phyloP scores from a whole-genome alignment of 1,140 invertebrate genomes.

The Nymphalis io region DNA sequence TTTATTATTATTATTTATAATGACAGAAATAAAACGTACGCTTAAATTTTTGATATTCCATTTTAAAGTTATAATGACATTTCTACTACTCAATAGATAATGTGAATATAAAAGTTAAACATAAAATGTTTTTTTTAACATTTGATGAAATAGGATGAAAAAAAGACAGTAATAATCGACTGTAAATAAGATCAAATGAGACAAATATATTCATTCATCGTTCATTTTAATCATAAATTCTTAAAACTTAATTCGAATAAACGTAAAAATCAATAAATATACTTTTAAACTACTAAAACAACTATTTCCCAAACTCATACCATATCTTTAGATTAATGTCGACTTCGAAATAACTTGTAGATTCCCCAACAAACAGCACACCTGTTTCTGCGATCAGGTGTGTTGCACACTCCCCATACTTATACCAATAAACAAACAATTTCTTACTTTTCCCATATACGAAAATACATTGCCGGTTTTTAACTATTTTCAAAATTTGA shows the following conservation, averaged over 20 bases:
- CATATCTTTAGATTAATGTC: slow-evolving; percentile 18
- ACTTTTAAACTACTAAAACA: not conserved
- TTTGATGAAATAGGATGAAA: too few relatives aligned
- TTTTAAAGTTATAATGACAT: too few relatives aligned
- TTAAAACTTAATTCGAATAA: not conserved
- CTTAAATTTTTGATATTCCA: too few relatives aligned
- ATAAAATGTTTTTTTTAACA: too few relatives aligned
- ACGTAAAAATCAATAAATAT: not conserved
- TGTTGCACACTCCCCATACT: slow-evolving; percentile 39
- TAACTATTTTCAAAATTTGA: not conserved
- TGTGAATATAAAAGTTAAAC: too few relatives aligned
- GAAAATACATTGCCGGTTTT: slow-evolving; percentile 23
- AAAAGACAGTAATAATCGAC: too few relatives aligned
- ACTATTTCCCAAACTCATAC: slow-evolving; percentile 4
- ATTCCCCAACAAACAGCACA: slow-evolving; percentile 34
- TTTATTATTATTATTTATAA: too few relatives aligned
- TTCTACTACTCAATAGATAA: too few relatives aligned
- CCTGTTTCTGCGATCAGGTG: slow-evolving; percentile 63
- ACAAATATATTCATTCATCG: too few relatives aligned
- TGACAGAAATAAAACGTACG: too few relatives aligned
- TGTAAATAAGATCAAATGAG: too few relatives aligned
- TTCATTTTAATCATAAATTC: not conserved
- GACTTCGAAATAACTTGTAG: slow-evolving; percentile 21
- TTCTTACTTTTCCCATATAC: not conserved
- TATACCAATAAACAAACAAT: slow-evolving; percentile 2